Evolutionary conservation across 53 echinoderm and acorn worm species (phyloP), one percentile per base, ranked within the genome.

Genomic region (Temnopleurus reevesii): DNA sequence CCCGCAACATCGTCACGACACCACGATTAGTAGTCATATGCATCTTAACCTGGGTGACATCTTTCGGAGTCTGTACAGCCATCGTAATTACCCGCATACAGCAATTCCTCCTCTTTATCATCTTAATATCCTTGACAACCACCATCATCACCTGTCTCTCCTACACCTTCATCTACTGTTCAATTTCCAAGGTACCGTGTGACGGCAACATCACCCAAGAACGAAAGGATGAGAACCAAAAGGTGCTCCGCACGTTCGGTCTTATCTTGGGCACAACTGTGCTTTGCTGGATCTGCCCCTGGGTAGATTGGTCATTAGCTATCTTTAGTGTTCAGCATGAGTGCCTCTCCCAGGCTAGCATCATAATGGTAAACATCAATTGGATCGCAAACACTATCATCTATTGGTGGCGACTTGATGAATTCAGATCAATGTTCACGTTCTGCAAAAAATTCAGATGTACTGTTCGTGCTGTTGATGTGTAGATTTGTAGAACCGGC

Each of bases 221-320:
- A n/a, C 71, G 71, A 0, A 71, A 71, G 71, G 71, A 71, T 7
- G n/a, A 71, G 41, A 71, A 71, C 41, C 71, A 71, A 13, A 36
- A 41, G 21, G 23, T 71, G 2, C 71, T 71, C 43, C 41, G 71
- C 19, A 71, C 71, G n/a, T 71, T 71, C 41, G 71, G 71, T 0
- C 38, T 71, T 2, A 41, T 71, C 71, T 71, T 43, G 6, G 71
- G 71, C 8, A 71, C 71, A 19, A 71, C 71, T 38, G 71, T 71
- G 27, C 41, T 71, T 3, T 71, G 43, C 71, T 71, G 71, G 71
- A 71, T 71, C 71, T 71, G 38, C 9, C 71, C 71, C 43, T 71
- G 71, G 71, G 41, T 23, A 9, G 3, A 2, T 4, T 71, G 71
- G 71, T 41, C 71, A n/a, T 21, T 5, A 1, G 36, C 36, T 36